A percentile compares a stretch with the other conserved stretches of the same genome.
Conservation (phyloP, 2,888 invertebrate genomes). For the Cistogaster globosa region DNA sequence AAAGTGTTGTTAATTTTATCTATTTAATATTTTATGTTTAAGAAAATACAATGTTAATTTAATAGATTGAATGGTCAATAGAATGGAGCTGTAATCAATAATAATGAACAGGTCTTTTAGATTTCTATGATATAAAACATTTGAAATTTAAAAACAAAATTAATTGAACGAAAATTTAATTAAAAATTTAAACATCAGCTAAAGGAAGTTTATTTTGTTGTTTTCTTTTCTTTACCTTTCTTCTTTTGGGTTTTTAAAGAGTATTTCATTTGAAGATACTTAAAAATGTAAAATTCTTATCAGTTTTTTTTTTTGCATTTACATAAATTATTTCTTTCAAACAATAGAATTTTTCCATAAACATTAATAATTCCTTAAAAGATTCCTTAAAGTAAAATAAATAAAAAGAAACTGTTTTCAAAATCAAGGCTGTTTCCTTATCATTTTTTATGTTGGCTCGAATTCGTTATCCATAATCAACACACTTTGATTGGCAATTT, state of each 20-base stretch:
- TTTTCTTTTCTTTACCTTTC: too few species aligned
- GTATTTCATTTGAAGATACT: too few species aligned
- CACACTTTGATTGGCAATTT: constrained; percentile 49
- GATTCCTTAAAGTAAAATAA: too few species aligned
- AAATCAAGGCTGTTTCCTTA: constrained; percentile 20
- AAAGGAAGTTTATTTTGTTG: too few species aligned
- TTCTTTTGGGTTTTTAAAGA: too few species aligned
- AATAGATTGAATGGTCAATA: constrained; percentile 24
- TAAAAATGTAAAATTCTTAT: too few species aligned
- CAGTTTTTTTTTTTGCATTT: too few species aligned
- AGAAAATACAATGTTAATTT: constrained; percentile 21
- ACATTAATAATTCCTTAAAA: too few species aligned
- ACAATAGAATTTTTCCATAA: too few species aligned
- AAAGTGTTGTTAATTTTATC: constrained; percentile 40
- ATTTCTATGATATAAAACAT: neutral
- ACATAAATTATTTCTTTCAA: too few species aligned
- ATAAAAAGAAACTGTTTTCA: neutral
- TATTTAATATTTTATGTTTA: constrained; percentile 19
- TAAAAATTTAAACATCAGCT: too few species aligned
- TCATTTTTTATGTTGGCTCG: neutral
- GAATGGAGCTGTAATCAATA: constrained; percentile 4
- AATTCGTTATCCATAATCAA: constrained; percentile 25
- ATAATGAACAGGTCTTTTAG: neutral
- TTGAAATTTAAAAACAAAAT: neutral
- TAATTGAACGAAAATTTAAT: too few species aligned